Evolutionary conservation across 1,140 invertebrate genomes (phyloP), one percentile per base, ranked within the genome.

Genomic region (Aphis gossypii): DNA sequence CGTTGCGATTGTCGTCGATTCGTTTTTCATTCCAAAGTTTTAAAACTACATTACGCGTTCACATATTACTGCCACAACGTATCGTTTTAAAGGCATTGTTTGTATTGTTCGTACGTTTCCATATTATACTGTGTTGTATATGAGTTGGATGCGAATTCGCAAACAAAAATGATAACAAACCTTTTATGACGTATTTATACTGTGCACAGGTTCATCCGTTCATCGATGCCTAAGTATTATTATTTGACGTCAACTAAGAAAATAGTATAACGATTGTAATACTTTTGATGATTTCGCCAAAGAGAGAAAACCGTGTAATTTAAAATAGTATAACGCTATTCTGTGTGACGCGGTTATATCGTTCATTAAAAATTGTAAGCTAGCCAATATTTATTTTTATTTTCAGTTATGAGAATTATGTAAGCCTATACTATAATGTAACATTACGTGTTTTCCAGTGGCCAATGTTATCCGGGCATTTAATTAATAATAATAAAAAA

Each of bases 21-120:
- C n/a, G 60, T 76, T 76, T 76, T 76, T 76, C 60, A 76, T 76
- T 76, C 60, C 60, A 76, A 76, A 76, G 60, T 76, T 76, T 76
- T 76, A 76, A 76, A 76, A 76, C 60, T 76, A n/a, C 60, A n/a
- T 76, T 76, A 76, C 60, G 30, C 60, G 60, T 35, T 76, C 60
- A 76, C 60, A 76, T 76, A 76, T 76, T 76, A 76, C n/a, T 76
- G 20, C n/a, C 30, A 14, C 60, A 76, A 18, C 30, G 60, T 35
- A 76, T n/a, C 60, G 30, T 76, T 76, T 76, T 14, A 18, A 76
- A 76, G 5, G 30, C 11, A 18, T 76, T 76, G 60, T 76, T 76
- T 76, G 60, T 76, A n/a, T 18, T 76, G 11, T 76, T 76, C 30
- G 60, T n/a, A 5, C n/a, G 38, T 76, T 76, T 76, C 60, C 30